Evolutionary conservation across 37 sponge, comb jelly and placozoan genomes (phyloP).

Genomic region (Bolinopsis microptera): DNA sequence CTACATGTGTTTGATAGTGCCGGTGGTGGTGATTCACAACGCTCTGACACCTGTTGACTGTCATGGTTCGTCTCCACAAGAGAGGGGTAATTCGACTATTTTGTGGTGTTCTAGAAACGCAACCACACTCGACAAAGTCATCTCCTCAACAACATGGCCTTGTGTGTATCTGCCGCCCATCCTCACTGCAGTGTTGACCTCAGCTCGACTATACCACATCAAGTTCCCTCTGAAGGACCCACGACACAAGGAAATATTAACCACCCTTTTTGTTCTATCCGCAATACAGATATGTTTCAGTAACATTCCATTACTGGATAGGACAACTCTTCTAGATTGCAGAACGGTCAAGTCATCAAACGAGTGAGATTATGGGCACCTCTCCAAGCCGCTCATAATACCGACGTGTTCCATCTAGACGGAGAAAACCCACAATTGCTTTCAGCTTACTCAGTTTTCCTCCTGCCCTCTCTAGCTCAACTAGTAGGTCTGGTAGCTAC

Average conservation of each 20-base stretch:
- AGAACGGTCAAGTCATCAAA: too few relatives aligned
- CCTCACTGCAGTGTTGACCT: neutral
- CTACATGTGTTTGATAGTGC: neutral
- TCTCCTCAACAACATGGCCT: neutral
- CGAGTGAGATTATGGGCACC: neutral
- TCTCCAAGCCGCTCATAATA: neutral
- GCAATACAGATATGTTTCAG: neutral
- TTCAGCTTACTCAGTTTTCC: neutral
- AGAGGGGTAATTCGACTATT: neutral
- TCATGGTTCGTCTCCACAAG: neutral
- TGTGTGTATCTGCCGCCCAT: neutral
- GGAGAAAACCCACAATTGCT: neutral
- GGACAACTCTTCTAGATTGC: too few relatives aligned
- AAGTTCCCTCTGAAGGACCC: neutral
- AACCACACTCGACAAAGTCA: neutral
- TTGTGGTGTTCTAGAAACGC: neutral
- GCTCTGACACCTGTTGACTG: neutral
- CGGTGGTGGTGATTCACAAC: neutral
- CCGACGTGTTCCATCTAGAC: neutral
- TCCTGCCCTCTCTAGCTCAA: neutral
- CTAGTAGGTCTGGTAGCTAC: neutral
- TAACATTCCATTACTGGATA: too few relatives aligned
- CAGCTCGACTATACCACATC: neutral
- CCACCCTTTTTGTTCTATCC: neutral
- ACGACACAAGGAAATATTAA: neutral